Evolutionary conservation across 2,113 vertebrate genomes (phyloP).

Genomic region (Loxodonta africana): DNA sequence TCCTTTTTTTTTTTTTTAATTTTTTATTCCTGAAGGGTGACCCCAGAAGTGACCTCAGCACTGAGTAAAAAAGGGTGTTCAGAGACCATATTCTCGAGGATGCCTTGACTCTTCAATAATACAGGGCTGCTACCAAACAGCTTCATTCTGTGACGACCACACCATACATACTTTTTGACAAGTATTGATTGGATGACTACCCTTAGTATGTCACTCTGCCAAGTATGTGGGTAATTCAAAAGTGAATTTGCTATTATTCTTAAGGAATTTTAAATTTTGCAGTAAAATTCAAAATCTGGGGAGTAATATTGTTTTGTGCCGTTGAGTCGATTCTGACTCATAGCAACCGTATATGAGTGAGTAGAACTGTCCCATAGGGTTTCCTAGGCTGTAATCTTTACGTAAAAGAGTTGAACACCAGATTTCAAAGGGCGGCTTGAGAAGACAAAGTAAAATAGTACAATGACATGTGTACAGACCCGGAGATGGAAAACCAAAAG

Average conservation of each 20-base stretch:
- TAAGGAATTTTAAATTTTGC: not conserved
- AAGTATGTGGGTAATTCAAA: conserved; percentile 7
- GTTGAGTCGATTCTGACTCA: not conserved
- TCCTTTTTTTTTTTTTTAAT: not conserved
- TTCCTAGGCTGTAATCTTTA: too few relatives aligned
- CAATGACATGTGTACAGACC: too few relatives aligned
- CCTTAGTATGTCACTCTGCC: not conserved
- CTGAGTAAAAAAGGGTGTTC: too few relatives aligned
- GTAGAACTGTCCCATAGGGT: too few relatives aligned
- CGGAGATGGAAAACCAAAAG: too few relatives aligned
- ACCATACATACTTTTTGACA: not conserved
- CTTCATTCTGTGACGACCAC: not conserved
- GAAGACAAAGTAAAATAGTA: too few relatives aligned
- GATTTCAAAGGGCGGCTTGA: too few relatives aligned
- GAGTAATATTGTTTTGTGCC: not conserved
- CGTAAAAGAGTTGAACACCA: too few relatives aligned
- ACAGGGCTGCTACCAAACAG: not conserved
- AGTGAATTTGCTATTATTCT: conserved; percentile 18
- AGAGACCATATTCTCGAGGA: too few relatives aligned
- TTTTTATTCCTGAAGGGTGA: too few relatives aligned
- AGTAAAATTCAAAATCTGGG: conserved; percentile 26
- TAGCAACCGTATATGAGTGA: not conserved
- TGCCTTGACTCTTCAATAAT: not conserved
- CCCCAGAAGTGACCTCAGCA: too few relatives aligned
- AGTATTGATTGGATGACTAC: not conserved